Evolutionary conservation across 2,797 vertebrate genomes (phyloP).

Genomic region (Crocidura indochinensis): DNA sequence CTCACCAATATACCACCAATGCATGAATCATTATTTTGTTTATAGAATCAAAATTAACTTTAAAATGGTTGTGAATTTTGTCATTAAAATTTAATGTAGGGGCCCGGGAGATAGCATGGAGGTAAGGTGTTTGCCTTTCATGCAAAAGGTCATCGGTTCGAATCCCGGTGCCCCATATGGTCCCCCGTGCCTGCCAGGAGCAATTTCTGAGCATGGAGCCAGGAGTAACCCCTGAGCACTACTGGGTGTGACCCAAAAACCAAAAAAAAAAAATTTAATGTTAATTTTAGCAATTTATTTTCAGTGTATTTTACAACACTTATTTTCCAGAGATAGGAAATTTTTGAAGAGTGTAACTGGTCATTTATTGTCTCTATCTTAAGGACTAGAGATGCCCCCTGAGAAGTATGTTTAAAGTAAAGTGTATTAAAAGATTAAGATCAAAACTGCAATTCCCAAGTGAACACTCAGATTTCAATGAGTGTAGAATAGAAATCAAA

Average conservation of each 20-base stretch:
- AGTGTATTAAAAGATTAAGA: slow-evolving; percentile 3
- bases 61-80: neutral
- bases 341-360: neutral
- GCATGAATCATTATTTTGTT: neutral
- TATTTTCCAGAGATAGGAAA: neutral
- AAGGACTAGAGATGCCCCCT: neutral
- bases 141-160: no score
- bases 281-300: neutral
- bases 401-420: neutral
- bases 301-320: neutral
- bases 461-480: neutral
- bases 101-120: no score
- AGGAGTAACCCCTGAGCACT: no score
- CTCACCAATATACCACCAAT: no score
- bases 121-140: no score
- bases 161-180: no score
- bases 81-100: no score
- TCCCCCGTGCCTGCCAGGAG: no score
- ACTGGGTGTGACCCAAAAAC: no score
- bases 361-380: neutral
- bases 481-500: neutral
- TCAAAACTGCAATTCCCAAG: neutral
- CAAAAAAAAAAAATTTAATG: no score
- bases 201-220: no score
- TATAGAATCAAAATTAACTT: neutral